Evolutionary conservation across 2,113 vertebrate species (phyloP), one percentile per base, ranked within the genome.

Genomic region (Microcebus tavaratra): DNA sequence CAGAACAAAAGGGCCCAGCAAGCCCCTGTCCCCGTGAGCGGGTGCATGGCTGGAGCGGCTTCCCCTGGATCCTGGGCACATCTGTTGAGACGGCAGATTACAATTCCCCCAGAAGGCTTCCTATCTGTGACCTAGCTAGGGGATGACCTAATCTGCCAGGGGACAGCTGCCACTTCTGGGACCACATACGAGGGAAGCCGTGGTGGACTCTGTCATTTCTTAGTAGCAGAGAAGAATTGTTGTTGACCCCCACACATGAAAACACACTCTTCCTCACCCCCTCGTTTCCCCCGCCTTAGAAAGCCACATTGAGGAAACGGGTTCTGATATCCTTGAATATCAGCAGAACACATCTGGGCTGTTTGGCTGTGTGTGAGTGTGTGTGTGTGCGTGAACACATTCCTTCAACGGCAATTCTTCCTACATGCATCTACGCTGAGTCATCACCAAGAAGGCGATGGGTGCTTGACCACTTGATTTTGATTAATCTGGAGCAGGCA

Each of bases 21-120:
- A 27, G 65, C 45, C 76, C 29, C 8, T 59, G 27, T 14, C 31
- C 9, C 11, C 0, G 0, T 17, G 25, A 0, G 1, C 0, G 0
- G 23, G 72, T 42, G 48, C 29, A 31, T 13, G 0, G 3, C 55
- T 73, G 78, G 73, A 91, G 85, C 55, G 70, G 63, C 65, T 70
- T 45, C 31, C 59, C 20, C 80, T 15, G 45, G 61, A 50, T 96
- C 79, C 18, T 61, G 78, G 55, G 65, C 88, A 84, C 59, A 88
- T 82, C 85, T 96, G 76, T 50, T 67, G 65, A 93, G 80, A 72
- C 14, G 45, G 45, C 25, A 39, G 70, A 29, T 78, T 73, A 17
- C 76, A 88, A 63, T 72, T 57, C 78, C 88, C 55, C 65, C 55
- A 5, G 55, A 84, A 94, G 85, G 1, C 18, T 31, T 79, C 53